Evolutionary conservation across 2,797 vertebrate genomes (phyloP).

Genomic region (Etheostoma perlongum): DNA sequence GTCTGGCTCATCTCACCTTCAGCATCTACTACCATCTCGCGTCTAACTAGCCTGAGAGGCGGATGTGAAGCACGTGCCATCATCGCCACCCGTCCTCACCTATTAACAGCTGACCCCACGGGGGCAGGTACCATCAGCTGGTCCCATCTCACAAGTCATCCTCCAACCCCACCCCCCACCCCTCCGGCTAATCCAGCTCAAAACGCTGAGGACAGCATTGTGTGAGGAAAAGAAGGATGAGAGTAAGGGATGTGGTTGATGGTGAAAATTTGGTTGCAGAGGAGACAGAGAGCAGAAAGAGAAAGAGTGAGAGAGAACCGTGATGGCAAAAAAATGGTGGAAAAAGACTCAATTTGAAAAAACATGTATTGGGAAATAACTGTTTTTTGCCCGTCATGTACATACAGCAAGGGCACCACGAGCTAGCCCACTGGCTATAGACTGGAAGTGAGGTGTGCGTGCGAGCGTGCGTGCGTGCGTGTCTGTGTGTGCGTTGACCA

Average conservation of each 20-base stretch:
- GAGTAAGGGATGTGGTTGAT: slow-evolving; percentile 33
- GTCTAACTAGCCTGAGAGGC: slow-evolving; percentile 21
- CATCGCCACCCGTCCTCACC: slow-evolving; percentile 24
- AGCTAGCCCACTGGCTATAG: slow-evolving; percentile 55
- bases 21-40: slow-evolving; percentile 31
- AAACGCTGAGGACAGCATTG: slow-evolving; percentile 77
- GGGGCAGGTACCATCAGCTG: slow-evolving; percentile 68
- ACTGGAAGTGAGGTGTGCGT: slow-evolving; percentile 35
- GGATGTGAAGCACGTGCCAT: slow-evolving; percentile 64
- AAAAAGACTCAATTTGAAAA: slow-evolving; percentile 85
- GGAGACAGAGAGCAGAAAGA: slow-evolving; percentile 35
- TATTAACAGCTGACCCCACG: slow-evolving; percentile 54
- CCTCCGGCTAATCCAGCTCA: slow-evolving; percentile 65
- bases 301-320: slow-evolving; percentile 33
- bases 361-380: slow-evolving; percentile 83
- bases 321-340: slow-evolving; percentile 70
- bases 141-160: slow-evolving; percentile 70
- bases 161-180: neutral
- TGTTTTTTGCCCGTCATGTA: slow-evolving; percentile 83
- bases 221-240: slow-evolving; percentile 67
- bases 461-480: slow-evolving; percentile 23
- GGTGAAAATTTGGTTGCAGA: slow-evolving; percentile 30
- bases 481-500: slow-evolving; percentile 35
- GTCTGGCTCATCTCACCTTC: slow-evolving; percentile 16
- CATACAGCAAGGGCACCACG: slow-evolving; percentile 79